Evolutionary conservation across 2,797 vertebrate genomes (phyloP).

Genomic region (Odontamblyopus lacepedii): DNA sequence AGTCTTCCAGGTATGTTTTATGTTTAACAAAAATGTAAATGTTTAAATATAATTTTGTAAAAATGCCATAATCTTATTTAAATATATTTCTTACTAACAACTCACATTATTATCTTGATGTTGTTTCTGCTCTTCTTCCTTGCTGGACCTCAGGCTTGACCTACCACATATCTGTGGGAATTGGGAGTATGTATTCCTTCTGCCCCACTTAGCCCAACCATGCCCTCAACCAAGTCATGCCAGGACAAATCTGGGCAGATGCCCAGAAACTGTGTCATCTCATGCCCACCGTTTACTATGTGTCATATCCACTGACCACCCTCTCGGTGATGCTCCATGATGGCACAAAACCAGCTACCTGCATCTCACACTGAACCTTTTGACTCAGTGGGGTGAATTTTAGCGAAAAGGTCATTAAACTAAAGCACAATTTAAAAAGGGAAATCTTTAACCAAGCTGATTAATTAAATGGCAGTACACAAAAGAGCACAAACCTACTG

Average conservation of each 20-base stretch:
- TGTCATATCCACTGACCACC: constrained; percentile 61
- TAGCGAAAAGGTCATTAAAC: background rate
- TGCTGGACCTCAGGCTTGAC: constrained; percentile 91
- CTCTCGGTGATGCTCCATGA: constrained; percentile 55
- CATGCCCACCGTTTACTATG: constrained; percentile 60
- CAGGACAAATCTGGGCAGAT: constrained; percentile 70
- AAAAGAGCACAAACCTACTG: background rate
- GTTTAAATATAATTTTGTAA: background rate
- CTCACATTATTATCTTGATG: constrained; percentile 31
- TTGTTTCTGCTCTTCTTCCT: constrained; percentile 53
- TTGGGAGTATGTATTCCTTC: constrained; percentile 92
- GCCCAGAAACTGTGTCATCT: constrained; percentile 62
- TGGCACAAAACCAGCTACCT: constrained; percentile 33
- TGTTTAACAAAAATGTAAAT: background rate
- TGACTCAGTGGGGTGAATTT: constrained; percentile 2
- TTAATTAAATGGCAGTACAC: background rate
- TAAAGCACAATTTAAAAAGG: background rate
- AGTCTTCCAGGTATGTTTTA: constrained; percentile 89
- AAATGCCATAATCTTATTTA: background rate
- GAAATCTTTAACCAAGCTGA: background rate
- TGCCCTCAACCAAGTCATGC: constrained; percentile 64
- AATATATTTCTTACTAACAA: background rate
- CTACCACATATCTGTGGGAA: constrained; percentile 94
- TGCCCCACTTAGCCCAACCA: constrained; percentile 68
- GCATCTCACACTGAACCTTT: constrained; percentile 28